A percentile compares a stretch with the other conserved stretches of the same genome.
These are phyloP conservation scores for Pelvicachromis taeniatus DNA, from an alignment of 2,113 vertebrate species.

Conservation along the genomic window DNA sequence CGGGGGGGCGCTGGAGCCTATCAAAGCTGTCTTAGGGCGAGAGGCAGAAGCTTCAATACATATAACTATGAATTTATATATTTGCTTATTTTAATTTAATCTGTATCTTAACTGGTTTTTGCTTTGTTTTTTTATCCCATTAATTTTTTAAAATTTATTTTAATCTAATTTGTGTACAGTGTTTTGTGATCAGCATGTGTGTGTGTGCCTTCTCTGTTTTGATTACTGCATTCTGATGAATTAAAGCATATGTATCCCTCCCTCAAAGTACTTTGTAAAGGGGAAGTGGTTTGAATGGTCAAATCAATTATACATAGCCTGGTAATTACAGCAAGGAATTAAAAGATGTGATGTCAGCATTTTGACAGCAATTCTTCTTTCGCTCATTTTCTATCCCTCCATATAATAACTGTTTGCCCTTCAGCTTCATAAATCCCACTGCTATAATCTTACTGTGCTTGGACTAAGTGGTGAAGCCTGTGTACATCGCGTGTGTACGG, in stretches of 20 bases:
- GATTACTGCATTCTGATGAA: conserved; percentile 57
- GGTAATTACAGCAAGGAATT: conserved; percentile 76
- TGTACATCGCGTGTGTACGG: conserved; percentile 25
- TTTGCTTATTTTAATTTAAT: background rate
- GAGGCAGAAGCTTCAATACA: background rate
- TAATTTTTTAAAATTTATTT: accelerated
- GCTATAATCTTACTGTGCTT: conserved; percentile 10
- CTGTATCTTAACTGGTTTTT: background rate
- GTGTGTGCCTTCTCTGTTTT: background rate
- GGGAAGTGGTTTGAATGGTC: conserved; percentile 51
- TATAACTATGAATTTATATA: background rate
- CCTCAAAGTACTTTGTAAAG: conserved; percentile 69
- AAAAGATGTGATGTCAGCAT: conserved; percentile 74
- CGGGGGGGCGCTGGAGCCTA: too few species aligned
- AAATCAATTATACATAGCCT: conserved; percentile 77
- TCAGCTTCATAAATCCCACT: conserved; percentile 32
- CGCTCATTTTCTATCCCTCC: background rate
- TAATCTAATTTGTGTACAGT: background rate
- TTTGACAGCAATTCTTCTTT: conserved; percentile 12
- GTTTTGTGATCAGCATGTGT: background rate
- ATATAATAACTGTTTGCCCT: conserved; percentile 39
- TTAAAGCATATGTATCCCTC: conserved; percentile 57
- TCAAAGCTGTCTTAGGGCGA: too few species aligned
- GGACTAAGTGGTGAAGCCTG: conserved; percentile 46
- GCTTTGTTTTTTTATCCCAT: background rate